These are phyloP conservation scores for Erebia palarica DNA, from an alignment of 2,888 invertebrate species.

Conservation along the genomic window DNA sequence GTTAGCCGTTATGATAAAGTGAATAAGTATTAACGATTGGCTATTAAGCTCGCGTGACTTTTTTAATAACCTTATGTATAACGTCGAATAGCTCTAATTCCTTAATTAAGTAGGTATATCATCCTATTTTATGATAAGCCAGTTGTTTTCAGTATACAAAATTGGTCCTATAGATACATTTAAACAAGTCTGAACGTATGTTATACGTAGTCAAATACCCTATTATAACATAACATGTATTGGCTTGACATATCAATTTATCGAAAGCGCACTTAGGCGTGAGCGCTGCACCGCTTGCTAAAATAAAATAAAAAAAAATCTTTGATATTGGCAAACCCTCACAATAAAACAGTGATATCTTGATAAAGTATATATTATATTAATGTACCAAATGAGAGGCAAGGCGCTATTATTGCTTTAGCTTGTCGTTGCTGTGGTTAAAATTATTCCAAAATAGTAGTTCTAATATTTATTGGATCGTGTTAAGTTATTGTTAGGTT, in stretches of 20 bases:
- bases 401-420: conserved; percentile 67
- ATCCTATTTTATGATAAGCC: neutral
- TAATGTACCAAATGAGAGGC: conserved; percentile 38
- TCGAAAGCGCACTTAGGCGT: conserved; percentile 63
- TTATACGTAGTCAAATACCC: conserved; percentile 36
- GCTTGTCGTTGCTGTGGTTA: conserved; percentile 72
- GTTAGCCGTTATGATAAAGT: neutral
- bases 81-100: neutral
- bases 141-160: neutral
- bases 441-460: conserved; percentile 39
- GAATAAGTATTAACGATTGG: neutral
- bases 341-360: conserved; percentile 69
- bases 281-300: conserved; percentile 72
- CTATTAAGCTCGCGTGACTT: neutral
- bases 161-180: neutral
- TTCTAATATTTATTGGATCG: conserved; percentile 47
- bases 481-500: conserved; percentile 49
- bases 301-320: conserved; percentile 41
- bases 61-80: neutral
- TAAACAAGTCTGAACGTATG: neutral
- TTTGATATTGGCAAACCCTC: conserved; percentile 79
- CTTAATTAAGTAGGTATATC: neutral
- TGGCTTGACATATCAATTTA: conserved; percentile 67
- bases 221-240: conserved; percentile 42
- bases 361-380: conserved; percentile 51